A percentile compares a stretch with the other conserved stretches of the same genome.
Conservation (phyloP, 1,140 invertebrate species). For the Leucophenga varia region DNA sequence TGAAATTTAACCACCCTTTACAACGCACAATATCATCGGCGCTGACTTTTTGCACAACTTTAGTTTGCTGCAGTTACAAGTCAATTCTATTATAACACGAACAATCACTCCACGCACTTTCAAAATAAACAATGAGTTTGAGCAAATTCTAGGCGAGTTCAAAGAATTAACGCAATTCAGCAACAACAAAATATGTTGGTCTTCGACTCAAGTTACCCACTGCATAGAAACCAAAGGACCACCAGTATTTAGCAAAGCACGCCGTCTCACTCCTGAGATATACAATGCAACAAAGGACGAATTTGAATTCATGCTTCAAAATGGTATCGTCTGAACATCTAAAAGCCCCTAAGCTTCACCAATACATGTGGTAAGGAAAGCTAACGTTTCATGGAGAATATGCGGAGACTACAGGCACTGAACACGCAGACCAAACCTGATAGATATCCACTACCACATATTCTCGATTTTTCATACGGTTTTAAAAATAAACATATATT, state of each 20-base stretch:
- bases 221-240: conserved; percentile 28
- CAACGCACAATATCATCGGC: no score
- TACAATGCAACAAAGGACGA: conserved; percentile 25
- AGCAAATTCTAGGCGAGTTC: conserved; percentile 23
- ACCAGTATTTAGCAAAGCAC: conserved; percentile 36
- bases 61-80: no score
- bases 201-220: background rate
- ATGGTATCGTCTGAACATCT: conserved; percentile 42
- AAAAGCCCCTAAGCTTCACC: conserved; percentile 56
- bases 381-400: conserved; percentile 41
- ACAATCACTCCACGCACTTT: background rate
- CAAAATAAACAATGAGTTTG: conserved; percentile 3
- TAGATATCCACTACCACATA: no score
- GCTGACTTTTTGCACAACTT: conserved; percentile 17
- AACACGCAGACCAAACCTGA: conserved; percentile 54
- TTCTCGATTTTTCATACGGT: no score
- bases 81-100: background rate
- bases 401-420: conserved; percentile 54
- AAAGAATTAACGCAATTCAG: conserved; percentile 36
- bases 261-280: conserved; percentile 43
- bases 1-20: no score
- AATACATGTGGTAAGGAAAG: conserved; percentile 54
- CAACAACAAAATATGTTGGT: background rate
- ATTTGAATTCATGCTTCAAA: conserved; percentile 25
- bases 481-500: no score